A percentile compares a stretch with the other conserved stretches of the same genome.
These are phyloP conservation scores for Argya squamiceps DNA, from an alignment of 2,797 vertebrate genomes.

Conservation along the genomic window DNA sequence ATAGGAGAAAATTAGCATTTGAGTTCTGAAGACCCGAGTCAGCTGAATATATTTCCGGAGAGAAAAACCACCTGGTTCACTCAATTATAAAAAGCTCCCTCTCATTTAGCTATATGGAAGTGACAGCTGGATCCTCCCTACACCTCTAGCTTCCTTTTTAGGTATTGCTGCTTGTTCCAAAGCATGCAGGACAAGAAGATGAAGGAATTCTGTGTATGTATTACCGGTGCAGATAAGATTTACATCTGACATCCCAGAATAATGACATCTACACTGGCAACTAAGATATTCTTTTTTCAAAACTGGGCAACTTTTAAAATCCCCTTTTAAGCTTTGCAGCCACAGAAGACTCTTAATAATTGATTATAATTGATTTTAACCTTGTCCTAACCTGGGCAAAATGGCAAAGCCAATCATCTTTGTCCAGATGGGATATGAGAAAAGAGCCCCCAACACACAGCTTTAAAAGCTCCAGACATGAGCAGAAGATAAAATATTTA, in stretches of 20 bases:
- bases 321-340: slow-evolving; percentile 76
- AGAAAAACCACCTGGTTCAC: slow-evolving; percentile 46
- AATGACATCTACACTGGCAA: slow-evolving; percentile 56
- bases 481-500: slow-evolving; percentile 96
- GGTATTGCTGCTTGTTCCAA: slow-evolving; percentile 27
- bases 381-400: slow-evolving; percentile 86
- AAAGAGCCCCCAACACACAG: slow-evolving; percentile 81
- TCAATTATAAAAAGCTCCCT: slow-evolving; percentile 60
- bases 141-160: background rate
- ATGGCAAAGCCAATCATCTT: slow-evolving; percentile 84
- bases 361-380: slow-evolving; percentile 96
- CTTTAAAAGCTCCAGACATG: slow-evolving; percentile 93
- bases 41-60: slow-evolving; percentile 45
- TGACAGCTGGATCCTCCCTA: slow-evolving; percentile 19
- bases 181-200: background rate
- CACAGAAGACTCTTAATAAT: slow-evolving; percentile 90
- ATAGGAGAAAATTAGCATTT: slow-evolving; percentile 39
- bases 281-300: slow-evolving; percentile 69
- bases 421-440: slow-evolving; percentile 82
- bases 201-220: slow-evolving; percentile 50
- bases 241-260: slow-evolving; percentile 69
- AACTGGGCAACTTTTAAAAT: slow-evolving; percentile 72
- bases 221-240: slow-evolving; percentile 59
- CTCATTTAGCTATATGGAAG: slow-evolving; percentile 33
- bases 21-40: background rate